These are phyloP conservation scores for Agriopis marginaria DNA, from an alignment of 2,888 invertebrate species.

Conservation along the genomic window DNA sequence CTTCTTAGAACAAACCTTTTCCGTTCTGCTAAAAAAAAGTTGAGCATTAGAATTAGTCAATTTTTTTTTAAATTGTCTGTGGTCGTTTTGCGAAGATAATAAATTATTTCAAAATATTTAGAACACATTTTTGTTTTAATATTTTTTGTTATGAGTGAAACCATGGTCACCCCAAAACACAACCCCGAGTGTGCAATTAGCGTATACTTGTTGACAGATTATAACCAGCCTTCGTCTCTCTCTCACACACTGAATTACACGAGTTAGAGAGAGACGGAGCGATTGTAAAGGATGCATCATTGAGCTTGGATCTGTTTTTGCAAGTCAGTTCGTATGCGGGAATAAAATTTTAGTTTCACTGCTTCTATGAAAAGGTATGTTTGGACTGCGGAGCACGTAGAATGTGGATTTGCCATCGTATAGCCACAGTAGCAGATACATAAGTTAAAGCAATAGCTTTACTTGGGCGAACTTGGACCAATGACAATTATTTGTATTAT, in stretches of 20 bases:
- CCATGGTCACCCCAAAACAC: constrained; percentile 46
- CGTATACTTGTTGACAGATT: constrained; percentile 73
- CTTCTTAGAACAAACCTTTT: no score
- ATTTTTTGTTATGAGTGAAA: background rate
- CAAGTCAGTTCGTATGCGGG: constrained; percentile 26
- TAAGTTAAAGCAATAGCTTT: no score
- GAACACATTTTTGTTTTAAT: no score
- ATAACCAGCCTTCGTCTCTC: constrained; percentile 52
- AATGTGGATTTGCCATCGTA: background rate
- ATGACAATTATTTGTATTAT: no score
- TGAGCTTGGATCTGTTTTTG: constrained; percentile 49
- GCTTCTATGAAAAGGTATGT: background rate
- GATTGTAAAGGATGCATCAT: constrained; percentile 57
- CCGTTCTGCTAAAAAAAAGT: no score
- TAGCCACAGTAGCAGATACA: no score
- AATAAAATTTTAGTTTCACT: constrained; percentile 33
- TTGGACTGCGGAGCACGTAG: background rate
- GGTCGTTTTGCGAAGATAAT: no score
- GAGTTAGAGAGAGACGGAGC: constrained; percentile 48
- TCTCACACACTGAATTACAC: constrained; percentile 36
- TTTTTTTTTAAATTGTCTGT: no score
- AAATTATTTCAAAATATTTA: no score
- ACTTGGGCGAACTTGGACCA: no score
- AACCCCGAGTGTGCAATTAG: constrained; percentile 70
- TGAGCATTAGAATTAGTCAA: no score